These are phyloP conservation scores for Enoplosus armatus DNA, from an alignment of 2,797 vertebrate genomes.

Conservation along the genomic window DNA sequence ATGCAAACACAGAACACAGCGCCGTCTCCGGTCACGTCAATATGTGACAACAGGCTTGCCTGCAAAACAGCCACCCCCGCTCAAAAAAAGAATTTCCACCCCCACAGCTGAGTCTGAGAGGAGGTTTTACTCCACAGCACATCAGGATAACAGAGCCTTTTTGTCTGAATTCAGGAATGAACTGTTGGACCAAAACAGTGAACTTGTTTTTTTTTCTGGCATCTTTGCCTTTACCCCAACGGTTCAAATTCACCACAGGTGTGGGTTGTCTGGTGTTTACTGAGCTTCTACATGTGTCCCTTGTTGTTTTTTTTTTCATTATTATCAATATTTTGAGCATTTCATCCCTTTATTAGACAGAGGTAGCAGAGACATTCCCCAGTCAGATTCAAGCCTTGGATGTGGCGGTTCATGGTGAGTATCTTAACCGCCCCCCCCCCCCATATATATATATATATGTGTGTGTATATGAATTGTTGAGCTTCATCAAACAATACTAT, in stretches of 20 bases:
- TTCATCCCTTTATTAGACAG: not conserved
- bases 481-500: no score
- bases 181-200: not conserved
- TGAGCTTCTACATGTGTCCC: not conserved
- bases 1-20: conserved; percentile 6
- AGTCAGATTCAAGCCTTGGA: not conserved
- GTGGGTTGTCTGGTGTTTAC: not conserved
- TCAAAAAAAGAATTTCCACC: not conserved
- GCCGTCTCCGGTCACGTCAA: not conserved
- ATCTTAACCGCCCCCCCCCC: no score
- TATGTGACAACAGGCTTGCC: not conserved
- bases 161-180: not conserved
- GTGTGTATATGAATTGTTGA: no score
- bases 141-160: not conserved
- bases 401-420: not conserved
- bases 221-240: no score
- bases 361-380: not conserved
- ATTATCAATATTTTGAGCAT: not conserved
- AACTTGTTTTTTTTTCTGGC: not conserved
- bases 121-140: not conserved
- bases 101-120: not conserved
- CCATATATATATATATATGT: no score
- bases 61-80: not conserved
- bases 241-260: not conserved
- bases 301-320: not conserved